Evolutionary conservation across 2,113 vertebrate genomes (phyloP).

Genomic region (Lagopus muta): DNA sequence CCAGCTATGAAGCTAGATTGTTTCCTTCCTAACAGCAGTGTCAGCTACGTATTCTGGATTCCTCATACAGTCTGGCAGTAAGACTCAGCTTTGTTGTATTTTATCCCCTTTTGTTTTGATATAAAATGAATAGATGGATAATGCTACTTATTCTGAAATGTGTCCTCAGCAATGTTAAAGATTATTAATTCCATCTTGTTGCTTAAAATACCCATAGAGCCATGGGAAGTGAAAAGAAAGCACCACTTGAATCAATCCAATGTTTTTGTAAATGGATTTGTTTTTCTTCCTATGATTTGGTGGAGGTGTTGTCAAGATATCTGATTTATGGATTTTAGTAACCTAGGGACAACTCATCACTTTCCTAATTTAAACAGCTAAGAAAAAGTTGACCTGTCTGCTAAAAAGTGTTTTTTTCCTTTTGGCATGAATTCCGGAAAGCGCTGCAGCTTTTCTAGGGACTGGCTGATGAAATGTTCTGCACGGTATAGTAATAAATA

Average conservation of each 20-base stretch:
- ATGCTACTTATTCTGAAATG: slow-evolving; percentile 6
- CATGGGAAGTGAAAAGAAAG: slow-evolving; percentile 44
- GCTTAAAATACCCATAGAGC: slow-evolving; percentile 32
- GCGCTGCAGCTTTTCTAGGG: neutral
- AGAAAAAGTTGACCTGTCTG: slow-evolving; percentile 47
- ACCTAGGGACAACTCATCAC: slow-evolving; percentile 30
- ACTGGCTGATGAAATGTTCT: neutral
- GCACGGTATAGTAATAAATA: neutral
- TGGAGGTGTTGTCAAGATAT: slow-evolving; percentile 37
- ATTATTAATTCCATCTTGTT: slow-evolving; percentile 46
- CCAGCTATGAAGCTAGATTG: neutral
- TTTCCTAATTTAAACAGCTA: slow-evolving; percentile 46
- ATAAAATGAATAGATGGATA: slow-evolving; percentile 6
- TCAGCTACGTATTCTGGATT: neutral
- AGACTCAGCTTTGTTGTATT: neutral
- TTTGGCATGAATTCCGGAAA: slow-evolving; percentile 27
- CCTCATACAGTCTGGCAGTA: neutral
- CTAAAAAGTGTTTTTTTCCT: neutral
- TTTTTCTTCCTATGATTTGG: slow-evolving; percentile 39
- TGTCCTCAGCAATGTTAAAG: slow-evolving; percentile 23
- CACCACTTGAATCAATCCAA: neutral
- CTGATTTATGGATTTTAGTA: slow-evolving; percentile 55
- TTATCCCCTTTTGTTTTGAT: neutral
- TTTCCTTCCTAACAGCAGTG: neutral
- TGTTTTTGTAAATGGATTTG: slow-evolving; percentile 45